phyloP scores from a whole-genome alignment of 2,888 invertebrate genomes.

The Eupelmus urozonus region DNA sequence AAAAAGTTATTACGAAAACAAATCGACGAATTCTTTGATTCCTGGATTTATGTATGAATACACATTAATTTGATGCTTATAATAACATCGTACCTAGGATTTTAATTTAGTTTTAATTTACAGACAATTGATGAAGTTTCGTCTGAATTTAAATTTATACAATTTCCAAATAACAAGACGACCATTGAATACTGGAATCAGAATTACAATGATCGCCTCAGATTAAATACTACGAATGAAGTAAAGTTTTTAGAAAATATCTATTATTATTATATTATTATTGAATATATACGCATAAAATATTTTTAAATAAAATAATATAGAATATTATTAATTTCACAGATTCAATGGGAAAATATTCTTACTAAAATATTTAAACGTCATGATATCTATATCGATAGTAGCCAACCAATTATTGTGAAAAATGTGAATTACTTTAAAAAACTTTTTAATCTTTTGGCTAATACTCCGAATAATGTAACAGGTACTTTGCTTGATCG shows the following conservation, averaged over 20 bases:
- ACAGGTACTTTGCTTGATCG: neutral
- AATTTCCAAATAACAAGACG: constrained; percentile 8
- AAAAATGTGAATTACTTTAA: constrained; percentile 15
- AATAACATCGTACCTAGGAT: no score
- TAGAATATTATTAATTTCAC: no score
- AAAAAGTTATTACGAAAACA: neutral
- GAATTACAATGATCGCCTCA: neutral
- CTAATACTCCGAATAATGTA: neutral
- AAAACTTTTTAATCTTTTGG: constrained; percentile 7
- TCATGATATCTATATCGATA: neutral
- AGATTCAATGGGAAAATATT: neutral
- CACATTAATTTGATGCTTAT: no score
- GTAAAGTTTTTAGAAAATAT: neutral
- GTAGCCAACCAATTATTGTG: neutral
- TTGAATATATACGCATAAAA: no score
- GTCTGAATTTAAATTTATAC: neutral
- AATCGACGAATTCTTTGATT: neutral
- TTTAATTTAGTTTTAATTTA: neutral
- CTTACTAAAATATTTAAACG: neutral
- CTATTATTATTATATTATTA: no score
- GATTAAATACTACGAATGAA: neutral
- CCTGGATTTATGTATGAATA: constrained; percentile 1
- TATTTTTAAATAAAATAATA: no score
- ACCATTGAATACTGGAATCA: neutral
- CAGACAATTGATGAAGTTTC: neutral